Percentiles rank a stretch among this genome's conserved stretches.
Evolutionary conservation across 2,888 invertebrate genomes (phyloP).

Genomic region (Calliphora vomitoria): DNA sequence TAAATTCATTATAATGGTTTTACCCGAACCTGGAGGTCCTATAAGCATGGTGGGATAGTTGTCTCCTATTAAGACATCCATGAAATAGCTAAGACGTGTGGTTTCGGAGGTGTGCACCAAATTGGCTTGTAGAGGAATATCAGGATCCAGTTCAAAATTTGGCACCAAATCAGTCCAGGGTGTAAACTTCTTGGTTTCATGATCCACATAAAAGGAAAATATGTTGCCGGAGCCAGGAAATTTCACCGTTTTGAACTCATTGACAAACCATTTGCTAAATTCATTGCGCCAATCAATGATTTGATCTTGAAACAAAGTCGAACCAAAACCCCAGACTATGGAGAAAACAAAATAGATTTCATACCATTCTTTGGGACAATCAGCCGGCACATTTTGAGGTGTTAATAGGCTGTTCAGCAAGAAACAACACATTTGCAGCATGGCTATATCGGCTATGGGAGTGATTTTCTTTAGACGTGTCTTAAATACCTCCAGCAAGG

Average conservation of each 20-base stretch:
- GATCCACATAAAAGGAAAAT: constrained; percentile 95
- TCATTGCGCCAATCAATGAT: constrained; percentile 96
- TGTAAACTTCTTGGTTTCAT: constrained; percentile 92
- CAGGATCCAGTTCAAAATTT: constrained; percentile 92
- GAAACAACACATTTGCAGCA: constrained; percentile 94
- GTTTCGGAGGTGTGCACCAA: constrained; percentile 96
- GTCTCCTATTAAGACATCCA: constrained; percentile 92
- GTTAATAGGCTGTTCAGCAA: constrained; percentile 94
- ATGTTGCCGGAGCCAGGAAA: constrained; percentile 93
- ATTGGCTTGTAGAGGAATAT: constrained; percentile 91
- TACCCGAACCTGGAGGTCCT: constrained; percentile 95
- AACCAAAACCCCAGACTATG: constrained; percentile 97
- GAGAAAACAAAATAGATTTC: constrained; percentile 97
- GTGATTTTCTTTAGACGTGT: constrained; percentile 93
- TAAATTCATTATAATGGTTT: constrained; percentile 95
- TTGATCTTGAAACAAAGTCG: constrained; percentile 95
- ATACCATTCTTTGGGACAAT: constrained; percentile 96
- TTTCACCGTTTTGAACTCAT: constrained; percentile 95
- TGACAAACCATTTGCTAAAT: constrained; percentile 97
- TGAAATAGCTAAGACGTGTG: constrained; percentile 93
- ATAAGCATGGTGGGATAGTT: constrained; percentile 95
- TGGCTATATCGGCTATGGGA: constrained; percentile 95
- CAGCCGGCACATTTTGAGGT: constrained; percentile 91
- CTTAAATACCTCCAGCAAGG: constrained; percentile 90
- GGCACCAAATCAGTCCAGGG: constrained; percentile 94